Percentiles rank a stretch among this genome's conserved stretches.
These are phyloP conservation scores for Drosophila truncata DNA, from an alignment of 1,140 invertebrate species.

Conservation along the genomic window DNA sequence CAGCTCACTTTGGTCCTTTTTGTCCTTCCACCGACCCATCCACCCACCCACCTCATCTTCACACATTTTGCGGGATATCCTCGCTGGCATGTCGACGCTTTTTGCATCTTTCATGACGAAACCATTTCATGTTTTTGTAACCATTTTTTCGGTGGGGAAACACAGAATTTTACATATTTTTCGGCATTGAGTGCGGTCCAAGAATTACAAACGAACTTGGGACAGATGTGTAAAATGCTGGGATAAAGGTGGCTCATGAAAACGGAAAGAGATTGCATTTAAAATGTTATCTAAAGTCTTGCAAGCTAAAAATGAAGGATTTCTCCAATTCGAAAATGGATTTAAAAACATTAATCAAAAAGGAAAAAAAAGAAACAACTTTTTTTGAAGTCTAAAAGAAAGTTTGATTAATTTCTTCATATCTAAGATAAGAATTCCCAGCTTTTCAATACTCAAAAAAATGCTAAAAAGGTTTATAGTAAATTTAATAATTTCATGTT, in stretches of 20 bases:
- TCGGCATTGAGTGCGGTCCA: conserved; percentile 67
- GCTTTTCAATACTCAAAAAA: too few species aligned
- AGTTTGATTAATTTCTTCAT: too few species aligned
- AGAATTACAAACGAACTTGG: conserved; percentile 33
- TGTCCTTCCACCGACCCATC: not conserved
- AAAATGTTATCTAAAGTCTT: not conserved
- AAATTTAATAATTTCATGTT: not conserved
- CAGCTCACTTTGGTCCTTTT: conserved; percentile 9
- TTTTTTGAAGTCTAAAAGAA: too few species aligned
- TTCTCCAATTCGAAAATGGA: too few species aligned
- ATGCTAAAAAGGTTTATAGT: too few species aligned
- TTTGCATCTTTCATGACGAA: conserved; percentile 66
- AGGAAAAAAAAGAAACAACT: too few species aligned
- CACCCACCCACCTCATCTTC: conserved; percentile 10
- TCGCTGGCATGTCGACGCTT: conserved; percentile 48
- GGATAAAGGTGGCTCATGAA: not conserved
- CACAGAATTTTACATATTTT: conserved; percentile 69
- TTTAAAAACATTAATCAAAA: too few species aligned
- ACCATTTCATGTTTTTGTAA: conserved; percentile 49
- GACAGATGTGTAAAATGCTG: conserved; percentile 12
- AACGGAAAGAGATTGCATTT: conserved; percentile 40
- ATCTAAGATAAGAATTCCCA: too few species aligned
- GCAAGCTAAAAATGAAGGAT: not conserved
- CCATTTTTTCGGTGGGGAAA: conserved; percentile 18
- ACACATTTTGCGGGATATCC: conserved; percentile 38